Conservation (phyloP, 2,113 vertebrate species). For the Chascanopsetta lugubris region DNA sequence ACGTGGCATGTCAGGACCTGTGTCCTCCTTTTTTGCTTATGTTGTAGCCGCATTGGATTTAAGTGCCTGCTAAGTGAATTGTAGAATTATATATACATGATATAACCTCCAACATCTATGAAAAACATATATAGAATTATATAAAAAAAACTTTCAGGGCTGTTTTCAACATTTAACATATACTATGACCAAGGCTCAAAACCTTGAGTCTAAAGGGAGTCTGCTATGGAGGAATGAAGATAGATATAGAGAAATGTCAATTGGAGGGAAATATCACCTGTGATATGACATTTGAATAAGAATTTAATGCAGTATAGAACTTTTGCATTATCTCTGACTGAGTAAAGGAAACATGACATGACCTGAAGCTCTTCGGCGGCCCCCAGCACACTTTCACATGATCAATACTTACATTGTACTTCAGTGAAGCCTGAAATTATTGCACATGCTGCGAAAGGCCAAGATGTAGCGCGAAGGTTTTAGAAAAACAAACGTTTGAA, state of each 20-base stretch:
- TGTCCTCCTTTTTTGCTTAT: no score
- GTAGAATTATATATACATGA: no score
- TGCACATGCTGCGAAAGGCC: slow-evolving; percentile 72
- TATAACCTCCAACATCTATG: no score
- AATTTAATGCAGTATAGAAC: slow-evolving; percentile 56
- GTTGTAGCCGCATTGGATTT: no score
- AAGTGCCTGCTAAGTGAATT: no score
- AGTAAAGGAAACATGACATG: slow-evolving; percentile 55
- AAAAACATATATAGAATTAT: no score
- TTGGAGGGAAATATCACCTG: slow-evolving; percentile 66
- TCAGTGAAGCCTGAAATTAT: slow-evolving; percentile 76
- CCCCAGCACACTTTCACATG: slow-evolving; percentile 45
- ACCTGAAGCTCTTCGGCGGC: slow-evolving; percentile 46
- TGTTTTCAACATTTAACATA: slow-evolving; percentile 50
- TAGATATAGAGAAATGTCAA: slow-evolving; percentile 48
- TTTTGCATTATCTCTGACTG: slow-evolving; percentile 57
- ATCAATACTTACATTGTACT: slow-evolving; percentile 76
- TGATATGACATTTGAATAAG: slow-evolving; percentile 69
- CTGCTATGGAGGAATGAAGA: slow-evolving; percentile 49
- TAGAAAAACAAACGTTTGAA: slow-evolving; percentile 68
- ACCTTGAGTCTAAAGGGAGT: slow-evolving; percentile 58
- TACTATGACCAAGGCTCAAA: slow-evolving; percentile 55
- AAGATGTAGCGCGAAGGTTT: slow-evolving; percentile 53
- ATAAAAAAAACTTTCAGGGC: no score
- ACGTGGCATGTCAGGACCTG: no score